Evolutionary conservation across 2,888 invertebrate genomes (phyloP).

Genomic region (Trisateles emortualis): DNA sequence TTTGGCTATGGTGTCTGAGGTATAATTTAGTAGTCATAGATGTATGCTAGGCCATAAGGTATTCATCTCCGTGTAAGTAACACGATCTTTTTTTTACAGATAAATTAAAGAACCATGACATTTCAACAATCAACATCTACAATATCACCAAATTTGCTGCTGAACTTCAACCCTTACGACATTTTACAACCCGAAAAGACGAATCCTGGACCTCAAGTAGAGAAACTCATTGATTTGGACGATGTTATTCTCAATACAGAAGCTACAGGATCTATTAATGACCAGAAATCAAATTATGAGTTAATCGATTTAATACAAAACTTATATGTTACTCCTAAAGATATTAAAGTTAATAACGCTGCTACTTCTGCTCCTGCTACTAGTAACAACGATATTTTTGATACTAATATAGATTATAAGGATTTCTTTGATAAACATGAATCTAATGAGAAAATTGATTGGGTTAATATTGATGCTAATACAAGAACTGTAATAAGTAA

Average conservation of each 20-base stretch:
- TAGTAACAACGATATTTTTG: no score
- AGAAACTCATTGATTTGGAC: constrained; percentile 33
- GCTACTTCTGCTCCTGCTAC: neutral
- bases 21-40: no score
- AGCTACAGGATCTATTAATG: constrained; percentile 12
- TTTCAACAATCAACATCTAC: constrained; percentile 18
- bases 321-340: constrained; percentile 31
- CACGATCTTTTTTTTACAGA: constrained; percentile 6
- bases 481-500: no score
- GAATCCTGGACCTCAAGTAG: constrained; percentile 18
- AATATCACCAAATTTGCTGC: constrained; percentile 29
- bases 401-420: neutral
- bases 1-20: no score
- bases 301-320: constrained; percentile 37
- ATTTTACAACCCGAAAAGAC: constrained; percentile 27
- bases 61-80: neutral
- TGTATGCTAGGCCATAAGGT: no score
- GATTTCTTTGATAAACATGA: constrained; percentile 32
- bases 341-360: constrained; percentile 21
- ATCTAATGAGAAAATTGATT: constrained; percentile 29
- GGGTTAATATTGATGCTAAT: constrained; percentile 2
- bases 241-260: constrained; percentile 9
- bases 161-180: constrained; percentile 35
- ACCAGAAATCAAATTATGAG: constrained; percentile 24
- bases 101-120: constrained; percentile 15